These are phyloP conservation scores for Ctenodactylus gundi DNA, from an alignment of 2,113 vertebrate genomes.

Conservation along the genomic window DNA sequence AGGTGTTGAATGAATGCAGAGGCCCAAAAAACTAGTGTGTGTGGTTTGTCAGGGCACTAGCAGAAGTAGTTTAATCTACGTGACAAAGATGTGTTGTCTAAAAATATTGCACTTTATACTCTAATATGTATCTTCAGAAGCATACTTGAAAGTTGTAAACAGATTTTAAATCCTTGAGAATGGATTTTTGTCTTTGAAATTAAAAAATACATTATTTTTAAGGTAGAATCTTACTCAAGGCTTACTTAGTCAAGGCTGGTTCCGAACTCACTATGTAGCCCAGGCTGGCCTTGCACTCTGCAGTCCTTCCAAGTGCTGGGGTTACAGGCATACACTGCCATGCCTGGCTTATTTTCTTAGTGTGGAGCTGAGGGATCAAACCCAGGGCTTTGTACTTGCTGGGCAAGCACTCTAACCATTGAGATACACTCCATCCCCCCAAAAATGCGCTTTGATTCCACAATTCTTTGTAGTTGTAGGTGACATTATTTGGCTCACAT, in stretches of 20 bases:
- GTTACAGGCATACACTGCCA: too few species aligned
- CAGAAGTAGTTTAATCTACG: neutral
- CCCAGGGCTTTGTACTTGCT: too few species aligned
- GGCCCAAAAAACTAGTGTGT: neutral
- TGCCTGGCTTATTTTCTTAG: too few species aligned
- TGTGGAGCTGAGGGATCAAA: too few species aligned
- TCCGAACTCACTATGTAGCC: too few species aligned
- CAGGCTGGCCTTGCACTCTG: too few species aligned
- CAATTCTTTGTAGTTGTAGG: neutral
- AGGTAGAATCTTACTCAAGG: too few species aligned
- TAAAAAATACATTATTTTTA: too few species aligned
- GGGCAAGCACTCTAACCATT: too few species aligned
- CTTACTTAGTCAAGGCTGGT: too few species aligned
- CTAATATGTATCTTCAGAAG: neutral
- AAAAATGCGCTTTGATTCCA: constrained; percentile 3
- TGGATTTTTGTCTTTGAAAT: neutral
- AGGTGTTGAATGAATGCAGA: neutral
- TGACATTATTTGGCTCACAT: neutral
- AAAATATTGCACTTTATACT: neutral
- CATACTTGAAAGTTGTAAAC: neutral
- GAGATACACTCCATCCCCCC: too few species aligned
- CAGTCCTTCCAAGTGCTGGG: too few species aligned
- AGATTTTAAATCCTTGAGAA: neutral
- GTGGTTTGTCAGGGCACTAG: neutral
- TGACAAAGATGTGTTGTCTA: neutral